Evolutionary conservation across 2,888 invertebrate genomes (phyloP).

Genomic region (Acleris sparsana): DNA sequence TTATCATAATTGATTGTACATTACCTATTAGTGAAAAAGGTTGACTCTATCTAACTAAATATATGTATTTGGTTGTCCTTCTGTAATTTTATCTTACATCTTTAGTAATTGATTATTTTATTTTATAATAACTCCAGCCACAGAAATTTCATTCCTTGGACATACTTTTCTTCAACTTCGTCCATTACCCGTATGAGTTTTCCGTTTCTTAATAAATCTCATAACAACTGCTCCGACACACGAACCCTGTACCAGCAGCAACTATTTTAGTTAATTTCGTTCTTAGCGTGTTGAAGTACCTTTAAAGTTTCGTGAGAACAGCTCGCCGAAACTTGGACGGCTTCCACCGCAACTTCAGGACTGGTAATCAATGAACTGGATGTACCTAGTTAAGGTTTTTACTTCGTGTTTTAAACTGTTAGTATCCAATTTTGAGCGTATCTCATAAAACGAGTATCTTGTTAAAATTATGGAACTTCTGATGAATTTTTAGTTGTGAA

Average conservation of each 20-base stretch:
- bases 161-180: background rate
- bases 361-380: constrained; percentile 27
- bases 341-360: constrained; percentile 25
- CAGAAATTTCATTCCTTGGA: too few relatives aligned
- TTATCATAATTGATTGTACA: too few relatives aligned
- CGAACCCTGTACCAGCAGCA: constrained; percentile 15
- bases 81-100: too few relatives aligned
- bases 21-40: too few relatives aligned
- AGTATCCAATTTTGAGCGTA: background rate
- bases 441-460: background rate
- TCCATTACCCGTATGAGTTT: background rate
- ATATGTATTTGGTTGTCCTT: too few relatives aligned
- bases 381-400: constrained; percentile 7
- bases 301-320: constrained; percentile 25
- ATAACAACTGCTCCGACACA: constrained; percentile 6
- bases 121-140: too few relatives aligned
- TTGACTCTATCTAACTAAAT: too few relatives aligned
- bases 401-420: background rate
- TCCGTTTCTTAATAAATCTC: background rate
- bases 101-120: too few relatives aligned
- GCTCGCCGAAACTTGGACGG: constrained; percentile 21
- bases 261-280: constrained; percentile 34
- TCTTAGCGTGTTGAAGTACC: constrained; percentile 32
- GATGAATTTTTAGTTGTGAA: too few relatives aligned
- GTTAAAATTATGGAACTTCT: too few relatives aligned